Conservation (phyloP, 2,888 invertebrate genomes). For the Phanerotoma sp. region DNA sequence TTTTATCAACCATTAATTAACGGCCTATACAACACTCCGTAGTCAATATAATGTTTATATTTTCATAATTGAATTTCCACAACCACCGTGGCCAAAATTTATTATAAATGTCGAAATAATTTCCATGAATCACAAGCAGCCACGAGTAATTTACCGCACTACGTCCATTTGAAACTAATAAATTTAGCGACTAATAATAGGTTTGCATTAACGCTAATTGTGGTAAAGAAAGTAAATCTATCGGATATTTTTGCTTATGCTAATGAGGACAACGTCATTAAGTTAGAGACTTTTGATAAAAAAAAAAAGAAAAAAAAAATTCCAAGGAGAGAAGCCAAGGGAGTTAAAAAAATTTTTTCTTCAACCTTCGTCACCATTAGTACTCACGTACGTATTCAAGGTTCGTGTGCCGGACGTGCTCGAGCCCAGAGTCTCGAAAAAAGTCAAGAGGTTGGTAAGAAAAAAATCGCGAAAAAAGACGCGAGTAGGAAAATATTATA, state of each 20-base stretch:
- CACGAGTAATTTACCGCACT: too few relatives aligned
- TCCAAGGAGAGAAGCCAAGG: neutral
- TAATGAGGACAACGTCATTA: too few relatives aligned
- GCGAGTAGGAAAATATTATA: neutral
- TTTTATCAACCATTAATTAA: too few relatives aligned
- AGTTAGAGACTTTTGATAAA: neutral
- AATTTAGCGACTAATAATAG: too few relatives aligned
- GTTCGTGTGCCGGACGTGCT: constrained; percentile 17
- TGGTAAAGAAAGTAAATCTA: neutral
- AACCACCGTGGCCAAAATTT: neutral
- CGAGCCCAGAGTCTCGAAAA: constrained; percentile 11
- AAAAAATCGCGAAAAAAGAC: constrained; percentile 2
- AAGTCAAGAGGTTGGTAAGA: constrained; percentile 10
- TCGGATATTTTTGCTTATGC: too few relatives aligned
- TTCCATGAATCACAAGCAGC: too few relatives aligned
- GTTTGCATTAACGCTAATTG: neutral
- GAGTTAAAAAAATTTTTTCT: neutral
- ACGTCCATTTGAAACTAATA: too few relatives aligned
- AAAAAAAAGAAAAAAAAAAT: neutral
- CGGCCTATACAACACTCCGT: too few relatives aligned
- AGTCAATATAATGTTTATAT: neutral
- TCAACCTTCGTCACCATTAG: constrained; percentile 6
- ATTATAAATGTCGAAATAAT: constrained; percentile 5
- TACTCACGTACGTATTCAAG: constrained; percentile 18
- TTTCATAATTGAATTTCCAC: neutral